phyloP scores from a whole-genome alignment of 1,140 invertebrate species.

The Oscheius sp. region DNA sequence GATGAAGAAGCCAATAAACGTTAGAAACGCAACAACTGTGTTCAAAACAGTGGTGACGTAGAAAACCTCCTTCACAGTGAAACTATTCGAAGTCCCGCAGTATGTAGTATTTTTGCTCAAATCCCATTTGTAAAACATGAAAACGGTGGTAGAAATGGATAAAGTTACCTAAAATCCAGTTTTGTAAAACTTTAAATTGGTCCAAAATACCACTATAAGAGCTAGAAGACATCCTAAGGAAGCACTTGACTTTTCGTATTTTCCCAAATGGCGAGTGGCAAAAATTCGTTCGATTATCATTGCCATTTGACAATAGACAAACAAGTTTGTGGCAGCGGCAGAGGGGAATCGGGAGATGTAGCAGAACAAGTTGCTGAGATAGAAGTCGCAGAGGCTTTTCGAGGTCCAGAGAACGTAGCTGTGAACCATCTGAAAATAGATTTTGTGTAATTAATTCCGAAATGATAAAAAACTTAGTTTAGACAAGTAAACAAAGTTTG shows the following conservation, averaged over 20 bases:
- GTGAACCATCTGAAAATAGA: neutral
- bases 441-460: no score
- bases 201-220: neutral
- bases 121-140: neutral
- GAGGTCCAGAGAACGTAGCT: neutral
- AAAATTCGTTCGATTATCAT: neutral
- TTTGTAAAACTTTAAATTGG: no score
- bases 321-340: neutral
- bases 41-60: neutral
- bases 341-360: neutral
- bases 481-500: no score
- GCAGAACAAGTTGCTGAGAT: neutral
- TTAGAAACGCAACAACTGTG: neutral
- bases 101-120: neutral
- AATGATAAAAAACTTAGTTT: no score
- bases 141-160: neutral
- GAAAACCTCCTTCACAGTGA: neutral
- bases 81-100: neutral
- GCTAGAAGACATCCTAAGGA: neutral
- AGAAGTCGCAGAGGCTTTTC: neutral
- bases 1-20: neutral
- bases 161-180: neutral
- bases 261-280: neutral
- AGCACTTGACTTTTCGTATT: neutral
- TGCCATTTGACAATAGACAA: constrained; percentile 6